Evolutionary conservation across 2,797 vertebrate genomes (phyloP), one percentile per base, ranked within the genome.

Genomic region (Brachymystax lenok): DNA sequence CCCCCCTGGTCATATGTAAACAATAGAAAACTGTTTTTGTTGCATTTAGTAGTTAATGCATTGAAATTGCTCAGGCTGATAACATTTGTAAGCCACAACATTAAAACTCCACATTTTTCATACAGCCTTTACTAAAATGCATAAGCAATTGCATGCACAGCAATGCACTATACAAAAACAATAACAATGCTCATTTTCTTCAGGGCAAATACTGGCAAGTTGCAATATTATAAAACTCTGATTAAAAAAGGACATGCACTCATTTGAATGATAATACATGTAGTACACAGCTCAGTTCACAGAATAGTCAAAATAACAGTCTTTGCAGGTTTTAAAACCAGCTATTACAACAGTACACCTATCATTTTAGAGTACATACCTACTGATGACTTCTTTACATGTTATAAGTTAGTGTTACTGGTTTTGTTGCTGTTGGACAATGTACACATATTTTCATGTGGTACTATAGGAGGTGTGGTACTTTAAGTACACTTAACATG

Each of bases 61-160:
- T 93, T 92, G 85, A 93, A 95, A 95, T 93, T 46, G 10, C 2
- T 46, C 40, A 46, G 92, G 88, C 91, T 46, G 40, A 13, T 90
- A 94, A 88, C 93, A 95, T 91, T 92, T 95, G 93, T 95, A 96
- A 96, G 94, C 94, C 91, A 97, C 96, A 93, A 96, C 91, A 94
- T 92, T 92, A 92, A 91, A 93, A 96, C 91, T 92, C 90, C 93
- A 96, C 91, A 91, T 92, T 91, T 89, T 93, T 79, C 68, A 84
- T 93, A 96, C 87, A 94, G 96, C 95, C 96, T 97, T 97, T 97
- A 92, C 96, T 97, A 95, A 97, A 97, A 97, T 96, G 94, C 95
- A 95, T 93, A 95, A 95, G 94, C 95, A 94, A 95, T 89, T 88
- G 87, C 97, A 98, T 98, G 96, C 98, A 97, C 93, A 92, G 95